Evolutionary conservation across 2,113 vertebrate species (phyloP), one percentile per base, ranked within the genome.

Genomic region (Albula glossodonta): DNA sequence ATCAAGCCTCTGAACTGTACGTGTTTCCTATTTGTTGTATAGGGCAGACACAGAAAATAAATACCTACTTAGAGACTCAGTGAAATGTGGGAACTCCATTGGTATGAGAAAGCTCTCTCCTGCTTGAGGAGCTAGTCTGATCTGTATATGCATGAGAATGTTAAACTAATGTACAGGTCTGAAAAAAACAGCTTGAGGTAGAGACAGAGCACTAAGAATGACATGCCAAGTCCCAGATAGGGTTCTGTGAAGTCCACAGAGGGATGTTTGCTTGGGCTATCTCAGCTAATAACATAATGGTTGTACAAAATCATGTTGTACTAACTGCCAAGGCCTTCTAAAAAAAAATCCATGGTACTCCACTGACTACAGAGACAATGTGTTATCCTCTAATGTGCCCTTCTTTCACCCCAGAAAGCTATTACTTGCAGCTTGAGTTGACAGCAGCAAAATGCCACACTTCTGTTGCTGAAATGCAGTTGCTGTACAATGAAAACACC

Each of bases 381-480:
- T 89, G 85, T 87, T 57, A 78, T 79, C 53, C 19, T 83, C 25
- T 56, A 41, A 74, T 91, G 90, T 89, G 11, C 80, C 85, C 81
- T 89, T 87, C 86, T 82, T 84, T 91, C 89, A 89, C 83, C 88
- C 84, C 85, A 86, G 57, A 81, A 88, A 89, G 82, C 89, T 79
- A 91, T 87, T 82, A 84, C 88, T 82, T 84, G 22, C 85, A 87
- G 60, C 90, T 92, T 84, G 17, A 89, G 81, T 83, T 87, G 66
- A 88, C 86, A 87, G 88, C 86, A 83, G 51, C 79, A 77, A 91
- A 91, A 88, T 81, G 22, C 74, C 78, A 79, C 85, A 85, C 3
- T 83, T 80, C 74, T 70, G n/a, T 83, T 57, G 15, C 22, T 49
- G 80, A 12, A 77, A 78, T 48, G 22, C 49, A 31, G 12, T 25